phyloP scores from a whole-genome alignment of 35 echinoderm and acorn worm genomes.

The Hemicentrotus pulcherrimus region DNA sequence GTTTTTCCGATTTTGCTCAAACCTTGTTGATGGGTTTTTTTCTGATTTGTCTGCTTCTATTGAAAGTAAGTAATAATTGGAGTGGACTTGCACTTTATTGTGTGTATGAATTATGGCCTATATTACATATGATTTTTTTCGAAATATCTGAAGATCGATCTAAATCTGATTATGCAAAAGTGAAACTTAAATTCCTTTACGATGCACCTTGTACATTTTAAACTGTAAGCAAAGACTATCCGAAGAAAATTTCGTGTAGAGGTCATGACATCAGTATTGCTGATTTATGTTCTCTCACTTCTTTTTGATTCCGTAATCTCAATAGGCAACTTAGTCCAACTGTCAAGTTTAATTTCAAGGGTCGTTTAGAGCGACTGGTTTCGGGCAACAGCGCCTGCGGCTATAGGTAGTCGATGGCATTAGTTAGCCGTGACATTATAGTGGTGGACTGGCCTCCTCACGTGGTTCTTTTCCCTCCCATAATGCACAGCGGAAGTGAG shows the following conservation, averaged over 20 bases:
- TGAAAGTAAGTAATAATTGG: too few species aligned
- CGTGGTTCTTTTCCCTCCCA: slow-evolving; percentile 1
- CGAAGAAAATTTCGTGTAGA: background rate
- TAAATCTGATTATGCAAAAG: background rate
- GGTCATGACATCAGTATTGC: slow-evolving; percentile 25
- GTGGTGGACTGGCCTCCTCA: slow-evolving; percentile 31
- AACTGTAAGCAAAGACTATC: slow-evolving; percentile 10
- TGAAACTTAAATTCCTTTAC: background rate
- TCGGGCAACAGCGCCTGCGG: slow-evolving; percentile 36
- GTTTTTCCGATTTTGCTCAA: too few species aligned
- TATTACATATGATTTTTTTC: too few species aligned
- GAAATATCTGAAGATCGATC: background rate
- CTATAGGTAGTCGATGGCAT: slow-evolving; percentile 28
- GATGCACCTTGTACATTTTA: background rate
- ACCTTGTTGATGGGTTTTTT: too few species aligned
- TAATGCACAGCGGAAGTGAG: slow-evolving; percentile 45
- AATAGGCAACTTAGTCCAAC: slow-evolving; percentile 14
- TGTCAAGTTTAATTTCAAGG: slow-evolving; percentile 55
- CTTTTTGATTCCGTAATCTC: slow-evolving; percentile 31
- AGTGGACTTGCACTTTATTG: too few species aligned
- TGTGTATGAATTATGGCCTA: too few species aligned
- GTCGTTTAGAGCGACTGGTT: slow-evolving; percentile 30
- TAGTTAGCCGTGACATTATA: background rate
- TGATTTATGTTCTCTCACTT: slow-evolving; percentile 44
- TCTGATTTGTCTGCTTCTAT: too few species aligned